phyloP scores from a whole-genome alignment of 2,888 invertebrate genomes.

The Buathra laborator region DNA sequence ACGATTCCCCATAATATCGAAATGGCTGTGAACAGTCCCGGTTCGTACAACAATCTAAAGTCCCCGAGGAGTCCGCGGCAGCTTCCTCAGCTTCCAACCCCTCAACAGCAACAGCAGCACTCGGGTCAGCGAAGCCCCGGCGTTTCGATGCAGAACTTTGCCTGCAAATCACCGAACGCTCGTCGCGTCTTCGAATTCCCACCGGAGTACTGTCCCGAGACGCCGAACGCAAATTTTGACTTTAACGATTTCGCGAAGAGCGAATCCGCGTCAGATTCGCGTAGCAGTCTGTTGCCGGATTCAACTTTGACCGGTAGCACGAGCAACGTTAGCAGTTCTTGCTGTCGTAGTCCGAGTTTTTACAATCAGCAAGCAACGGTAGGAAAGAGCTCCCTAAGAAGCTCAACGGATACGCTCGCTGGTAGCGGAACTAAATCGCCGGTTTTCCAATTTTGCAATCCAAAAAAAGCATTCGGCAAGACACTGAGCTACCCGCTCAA shows the following conservation, averaged over 20 bases:
- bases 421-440: conserved; percentile 65
- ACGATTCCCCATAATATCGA: conserved; percentile 50
- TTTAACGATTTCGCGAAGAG: conserved; percentile 76
- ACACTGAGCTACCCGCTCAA: conserved; percentile 79
- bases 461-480: conserved; percentile 77
- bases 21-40: conserved; percentile 88
- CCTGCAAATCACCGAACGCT: conserved; percentile 87
- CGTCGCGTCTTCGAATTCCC: conserved; percentile 85
- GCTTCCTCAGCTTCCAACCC: conserved; percentile 86
- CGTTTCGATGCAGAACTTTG: conserved; percentile 86
- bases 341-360: conserved; percentile 68
- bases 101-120: conserved; percentile 85
- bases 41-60: conserved; percentile 86
- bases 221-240: conserved; percentile 78
- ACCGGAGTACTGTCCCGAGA: conserved; percentile 76
- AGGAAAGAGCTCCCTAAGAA: conserved; percentile 68
- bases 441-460: conserved; percentile 78
- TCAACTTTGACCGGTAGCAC: conserved; percentile 49
- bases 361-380: conserved; percentile 62
- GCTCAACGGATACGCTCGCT: conserved; percentile 64
- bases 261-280: conserved; percentile 60
- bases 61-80: conserved; percentile 88
- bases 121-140: conserved; percentile 87
- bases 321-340: conserved; percentile 49
- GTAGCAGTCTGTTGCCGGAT: conserved; percentile 62